Base-by-base conservation (phyloP, 2,797 vertebrate genomes). In the Arctocebus calabarensis region DNA sequence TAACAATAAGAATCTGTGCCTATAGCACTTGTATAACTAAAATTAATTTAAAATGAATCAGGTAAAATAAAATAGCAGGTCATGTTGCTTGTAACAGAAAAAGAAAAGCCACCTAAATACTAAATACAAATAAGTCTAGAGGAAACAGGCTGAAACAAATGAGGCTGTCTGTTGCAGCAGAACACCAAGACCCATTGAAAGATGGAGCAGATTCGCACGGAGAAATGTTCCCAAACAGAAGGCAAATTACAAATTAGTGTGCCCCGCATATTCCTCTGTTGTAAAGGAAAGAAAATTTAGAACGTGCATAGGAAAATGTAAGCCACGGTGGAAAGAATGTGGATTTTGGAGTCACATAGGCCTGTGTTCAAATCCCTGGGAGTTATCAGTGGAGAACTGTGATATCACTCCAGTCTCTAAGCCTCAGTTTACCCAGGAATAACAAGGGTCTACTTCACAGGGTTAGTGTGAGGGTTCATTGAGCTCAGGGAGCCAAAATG, bases 51-150 rank as follows among this genome's bases (percentile, higher is more conserved):
- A 74, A 94, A 64, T 75, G 71, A 94, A 43, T 23, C 9, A 29
- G 78, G 74, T 52, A 34, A 94, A 78, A 86, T 64, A 55, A 94
- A 94, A 91, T 40, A 37, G 43, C 32, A 61, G 73, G 25, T 61
- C 83, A 6, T 29, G 19, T 79, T 88, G 74, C 43, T 73, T 77
- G 8, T 68, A 81, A 77, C 70, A 25, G 71, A 32, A 66, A 5
- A 43, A 32, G 48, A 55, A 79, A 86, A 73, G 14, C 6, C 43
- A 64, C 5, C 55, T 19, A 66, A 90, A 82, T 55, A 37, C 71
- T 23, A 59, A 85, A 16, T 10, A 3, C 73, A 86, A 79, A 89
- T 17, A 27, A 45, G 57, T 13, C 61, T 16, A n/a, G 34, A 68
- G n/a, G 40, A 27, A 86, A 22, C 2, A 14, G 40, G 37, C 25